These are phyloP conservation scores for Brachypalpus laphriformis DNA, from an alignment of 2,888 invertebrate genomes.

Conservation along the genomic window DNA sequence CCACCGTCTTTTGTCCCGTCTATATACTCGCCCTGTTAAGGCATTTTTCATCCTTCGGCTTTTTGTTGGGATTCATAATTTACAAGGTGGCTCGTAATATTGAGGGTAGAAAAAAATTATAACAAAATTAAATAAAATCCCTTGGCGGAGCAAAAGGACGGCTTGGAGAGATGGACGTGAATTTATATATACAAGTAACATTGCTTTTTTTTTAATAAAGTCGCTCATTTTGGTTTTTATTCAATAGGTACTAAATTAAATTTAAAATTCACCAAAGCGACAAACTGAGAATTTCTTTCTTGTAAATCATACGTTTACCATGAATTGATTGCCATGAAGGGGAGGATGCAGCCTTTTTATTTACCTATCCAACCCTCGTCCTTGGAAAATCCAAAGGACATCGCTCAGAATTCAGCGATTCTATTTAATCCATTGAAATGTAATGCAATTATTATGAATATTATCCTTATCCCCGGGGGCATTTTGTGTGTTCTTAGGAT, in stretches of 20 bases:
- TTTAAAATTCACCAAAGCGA: conserved; percentile 53
- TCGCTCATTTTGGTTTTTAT: conserved; percentile 40
- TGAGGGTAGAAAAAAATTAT: conserved; percentile 51
- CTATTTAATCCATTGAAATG: conserved; percentile 40
- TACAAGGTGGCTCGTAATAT: conserved; percentile 57
- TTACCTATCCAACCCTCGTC: conserved; percentile 1
- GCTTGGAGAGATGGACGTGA: conserved; percentile 29
- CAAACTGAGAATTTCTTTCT: conserved; percentile 16
- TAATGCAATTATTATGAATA: conserved; percentile 64
- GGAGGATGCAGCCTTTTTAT: neutral
- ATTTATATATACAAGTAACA: conserved; percentile 50
- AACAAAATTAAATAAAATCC: conserved; percentile 69
- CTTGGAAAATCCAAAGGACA: neutral
- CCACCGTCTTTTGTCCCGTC: conserved; percentile 16
- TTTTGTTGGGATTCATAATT: conserved; percentile 61
- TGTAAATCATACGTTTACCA: neutral
- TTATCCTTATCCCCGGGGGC: conserved; percentile 53
- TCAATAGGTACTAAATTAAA: conserved; percentile 29
- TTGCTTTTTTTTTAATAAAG: conserved; percentile 40
- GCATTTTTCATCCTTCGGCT: conserved; percentile 45
- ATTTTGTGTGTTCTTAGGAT: conserved; percentile 33
- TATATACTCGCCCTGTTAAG: conserved; percentile 18
- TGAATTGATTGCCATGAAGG: neutral
- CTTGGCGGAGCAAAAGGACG: conserved; percentile 38
- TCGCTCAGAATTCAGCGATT: conserved; percentile 28